These are phyloP conservation scores for Orycteropus afer DNA, from an alignment of 2,113 vertebrate species.

Conservation along the genomic window DNA sequence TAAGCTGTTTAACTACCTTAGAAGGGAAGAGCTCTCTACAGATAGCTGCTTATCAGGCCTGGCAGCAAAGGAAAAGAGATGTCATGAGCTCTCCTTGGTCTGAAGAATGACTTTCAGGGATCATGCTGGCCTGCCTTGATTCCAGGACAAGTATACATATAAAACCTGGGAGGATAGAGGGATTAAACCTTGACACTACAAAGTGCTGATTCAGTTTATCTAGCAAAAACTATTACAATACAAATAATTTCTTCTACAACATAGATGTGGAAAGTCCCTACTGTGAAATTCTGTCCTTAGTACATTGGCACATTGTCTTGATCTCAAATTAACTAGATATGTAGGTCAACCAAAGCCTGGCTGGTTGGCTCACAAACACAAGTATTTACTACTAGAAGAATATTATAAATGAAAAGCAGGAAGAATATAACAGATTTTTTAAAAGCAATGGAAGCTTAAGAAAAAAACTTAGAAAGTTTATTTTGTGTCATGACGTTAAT, in stretches of 20 bases:
- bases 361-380: background rate
- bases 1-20: background rate
- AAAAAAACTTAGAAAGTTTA: constrained; percentile 1
- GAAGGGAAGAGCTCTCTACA: background rate
- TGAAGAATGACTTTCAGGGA: background rate
- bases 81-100: background rate
- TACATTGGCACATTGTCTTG: constrained; percentile 20
- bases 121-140: constrained; percentile 38
- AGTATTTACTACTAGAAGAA: constrained; percentile 39
- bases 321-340: constrained; percentile 53
- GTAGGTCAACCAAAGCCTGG: constrained; percentile 43
- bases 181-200: constrained; percentile 32
- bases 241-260: constrained; percentile 51
- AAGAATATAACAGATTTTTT: constrained; percentile 46
- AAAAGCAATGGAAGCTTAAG: constrained; percentile 48
- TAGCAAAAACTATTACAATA: constrained; percentile 32
- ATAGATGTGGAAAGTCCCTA: constrained; percentile 39
- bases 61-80: constrained; percentile 25
- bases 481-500: background rate
- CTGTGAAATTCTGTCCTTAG: constrained; percentile 62
- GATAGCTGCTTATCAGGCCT: background rate
- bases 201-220: constrained; percentile 53
- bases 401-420: constrained; percentile 53
- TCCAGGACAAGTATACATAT: constrained; percentile 10
- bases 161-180: constrained; percentile 23